A percentile compares a stretch with the other conserved stretches of the same genome.
Evolutionary conservation across 2,797 vertebrate genomes (phyloP).

Genomic region (Mareca penelope): DNA sequence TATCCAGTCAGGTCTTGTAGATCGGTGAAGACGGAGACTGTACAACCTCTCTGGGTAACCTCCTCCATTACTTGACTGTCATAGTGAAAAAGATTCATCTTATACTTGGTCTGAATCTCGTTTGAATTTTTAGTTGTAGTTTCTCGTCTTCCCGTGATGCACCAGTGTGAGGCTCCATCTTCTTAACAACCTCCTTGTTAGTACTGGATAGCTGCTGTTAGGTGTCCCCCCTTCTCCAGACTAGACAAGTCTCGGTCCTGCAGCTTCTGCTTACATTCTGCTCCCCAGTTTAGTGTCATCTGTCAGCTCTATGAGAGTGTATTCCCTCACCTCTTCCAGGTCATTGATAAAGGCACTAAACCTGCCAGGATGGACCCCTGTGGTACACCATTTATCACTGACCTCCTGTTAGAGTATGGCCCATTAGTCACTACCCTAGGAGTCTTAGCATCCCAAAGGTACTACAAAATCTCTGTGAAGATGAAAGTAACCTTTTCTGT

Average conservation of each 20-base stretch:
- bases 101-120: neutral
- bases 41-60: neutral
- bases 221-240: neutral
- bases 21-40: neutral
- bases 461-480: neutral
- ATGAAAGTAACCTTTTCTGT: neutral
- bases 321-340: neutral
- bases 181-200: neutral
- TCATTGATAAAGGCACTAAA: neutral
- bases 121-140: neutral
- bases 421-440: neutral
- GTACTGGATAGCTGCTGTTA: neutral
- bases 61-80: neutral
- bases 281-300: neutral
- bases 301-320: neutral
- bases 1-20: neutral
- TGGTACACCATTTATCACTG: neutral
- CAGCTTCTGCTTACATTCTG: neutral
- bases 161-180: neutral
- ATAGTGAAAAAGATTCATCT: neutral
- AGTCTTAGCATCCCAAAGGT: neutral
- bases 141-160: neutral
- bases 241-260: neutral
- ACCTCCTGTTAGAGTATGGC: neutral
- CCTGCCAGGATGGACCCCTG: neutral